phyloP scores from a whole-genome alignment of 2,888 invertebrate species.

The Caradrina kadenii region DNA sequence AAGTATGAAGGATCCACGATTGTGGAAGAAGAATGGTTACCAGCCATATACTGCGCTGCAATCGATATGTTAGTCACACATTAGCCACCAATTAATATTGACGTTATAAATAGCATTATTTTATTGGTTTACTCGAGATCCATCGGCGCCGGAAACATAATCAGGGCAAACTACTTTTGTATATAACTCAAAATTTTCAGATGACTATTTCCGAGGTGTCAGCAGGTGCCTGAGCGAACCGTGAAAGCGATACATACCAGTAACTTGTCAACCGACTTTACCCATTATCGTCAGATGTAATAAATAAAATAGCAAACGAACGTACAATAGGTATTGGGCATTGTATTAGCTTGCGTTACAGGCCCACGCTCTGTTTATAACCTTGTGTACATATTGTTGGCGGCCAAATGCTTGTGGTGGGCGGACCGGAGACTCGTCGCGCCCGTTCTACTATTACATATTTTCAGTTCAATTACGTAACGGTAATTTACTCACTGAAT shows the following conservation, averaged over 20 bases:
- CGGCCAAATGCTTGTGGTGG: slow-evolving; percentile 81
- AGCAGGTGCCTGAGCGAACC: slow-evolving; percentile 4
- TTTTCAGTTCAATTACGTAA: slow-evolving; percentile 76
- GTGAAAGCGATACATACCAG: background rate
- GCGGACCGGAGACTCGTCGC: slow-evolving; percentile 77
- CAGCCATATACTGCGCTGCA: background rate
- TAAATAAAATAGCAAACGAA: slow-evolving; percentile 49
- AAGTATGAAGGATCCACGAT: background rate
- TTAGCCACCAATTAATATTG: background rate
- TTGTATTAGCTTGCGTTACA: slow-evolving; percentile 75
- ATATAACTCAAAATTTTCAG: slow-evolving; percentile 1
- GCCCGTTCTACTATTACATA: slow-evolving; percentile 76
- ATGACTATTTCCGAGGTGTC: slow-evolving; percentile 8
- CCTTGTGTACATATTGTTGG: slow-evolving; percentile 82
- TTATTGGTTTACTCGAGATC: background rate
- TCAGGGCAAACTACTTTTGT: background rate
- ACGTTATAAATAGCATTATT: slow-evolving; percentile 1
- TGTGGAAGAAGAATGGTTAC: background rate
- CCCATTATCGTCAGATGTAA: slow-evolving; percentile 25
- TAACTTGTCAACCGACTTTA: slow-evolving; percentile 31
- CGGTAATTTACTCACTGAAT: slow-evolving; percentile 71
- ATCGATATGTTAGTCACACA: background rate
- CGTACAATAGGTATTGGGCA: slow-evolving; percentile 63
- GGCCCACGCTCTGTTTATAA: slow-evolving; percentile 81
- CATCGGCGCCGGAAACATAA: background rate